phyloP scores from a whole-genome alignment of 2,888 invertebrate genomes.

The Oegoconia quadripuncta region DNA sequence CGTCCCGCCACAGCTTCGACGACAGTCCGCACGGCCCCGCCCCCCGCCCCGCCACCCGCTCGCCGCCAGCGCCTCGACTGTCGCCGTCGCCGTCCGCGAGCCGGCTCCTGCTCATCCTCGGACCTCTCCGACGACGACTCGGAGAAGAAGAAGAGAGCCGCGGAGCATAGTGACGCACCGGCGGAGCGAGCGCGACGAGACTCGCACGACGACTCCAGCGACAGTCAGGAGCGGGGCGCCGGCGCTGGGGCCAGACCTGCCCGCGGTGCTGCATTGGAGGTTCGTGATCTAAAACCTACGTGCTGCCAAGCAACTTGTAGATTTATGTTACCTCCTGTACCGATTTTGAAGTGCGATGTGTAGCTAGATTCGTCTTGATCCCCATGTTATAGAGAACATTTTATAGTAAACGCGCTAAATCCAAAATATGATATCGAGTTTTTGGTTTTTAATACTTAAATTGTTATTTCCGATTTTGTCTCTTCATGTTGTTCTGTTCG shows the following conservation, averaged over 20 bases:
- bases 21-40: too few relatives aligned
- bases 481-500: too few relatives aligned
- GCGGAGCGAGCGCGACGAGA: conserved; percentile 84
- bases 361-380: too few relatives aligned
- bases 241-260: conserved; percentile 80
- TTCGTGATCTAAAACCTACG: neutral
- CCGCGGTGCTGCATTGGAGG: conserved; percentile 24
- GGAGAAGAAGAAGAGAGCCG: conserved; percentile 89
- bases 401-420: too few relatives aligned
- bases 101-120: conserved; percentile 94
- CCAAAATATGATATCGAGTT: too few relatives aligned
- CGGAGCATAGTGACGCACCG: conserved; percentile 79
- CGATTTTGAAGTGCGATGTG: too few relatives aligned
- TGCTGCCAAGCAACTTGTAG: conserved; percentile 1
- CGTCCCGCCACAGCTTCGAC: conserved; percentile 28
- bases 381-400: too few relatives aligned
- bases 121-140: conserved; percentile 96
- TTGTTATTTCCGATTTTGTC: too few relatives aligned
- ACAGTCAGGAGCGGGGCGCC: conserved; percentile 87
- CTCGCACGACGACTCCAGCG: conserved; percentile 91
- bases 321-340: too few relatives aligned
- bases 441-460: too few relatives aligned
- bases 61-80: conserved; percentile 58
- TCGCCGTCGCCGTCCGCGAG: conserved; percentile 58
- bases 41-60: conserved; percentile 54